Conservation (phyloP, 2,113 vertebrate genomes). For the Saguinus imperator region DNA sequence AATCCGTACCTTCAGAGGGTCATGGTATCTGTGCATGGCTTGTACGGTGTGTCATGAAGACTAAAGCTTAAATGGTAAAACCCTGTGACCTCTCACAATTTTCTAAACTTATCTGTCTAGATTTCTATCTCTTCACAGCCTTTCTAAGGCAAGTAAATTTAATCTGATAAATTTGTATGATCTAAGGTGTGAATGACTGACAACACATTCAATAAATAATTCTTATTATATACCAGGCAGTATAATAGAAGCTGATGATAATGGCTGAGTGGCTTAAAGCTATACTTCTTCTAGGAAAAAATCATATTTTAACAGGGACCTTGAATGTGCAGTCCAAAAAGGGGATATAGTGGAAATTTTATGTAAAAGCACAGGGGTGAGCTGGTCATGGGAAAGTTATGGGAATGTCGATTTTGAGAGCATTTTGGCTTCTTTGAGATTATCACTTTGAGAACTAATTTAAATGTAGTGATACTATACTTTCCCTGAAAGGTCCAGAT, state of each 20-base stretch:
- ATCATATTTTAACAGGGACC: neutral
- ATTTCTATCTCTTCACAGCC: neutral
- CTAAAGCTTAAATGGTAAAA: neutral
- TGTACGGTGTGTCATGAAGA: neutral
- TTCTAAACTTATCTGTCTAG: neutral
- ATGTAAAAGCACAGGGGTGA: neutral
- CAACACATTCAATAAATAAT: slow-evolving; percentile 8
- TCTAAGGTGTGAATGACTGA: neutral
- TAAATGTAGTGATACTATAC: slow-evolving; percentile 12
- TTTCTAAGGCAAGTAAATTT: slow-evolving; percentile 32
- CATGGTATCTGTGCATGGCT: neutral
- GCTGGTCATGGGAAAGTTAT: neutral
- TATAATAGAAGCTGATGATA: neutral
- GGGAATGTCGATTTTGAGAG: neutral
- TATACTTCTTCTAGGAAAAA: neutral
- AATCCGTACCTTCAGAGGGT: neutral
- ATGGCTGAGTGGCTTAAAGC: neutral
- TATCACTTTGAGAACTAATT: neutral
- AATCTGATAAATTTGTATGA: neutral
- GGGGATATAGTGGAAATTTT: neutral
- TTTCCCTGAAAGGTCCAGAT: neutral
- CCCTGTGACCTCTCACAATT: neutral
- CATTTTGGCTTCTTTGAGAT: neutral
- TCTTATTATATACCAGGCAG: neutral
- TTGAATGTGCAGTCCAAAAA: neutral